Evolutionary conservation across 2,797 vertebrate genomes (phyloP).

Genomic region (Sarcoramphus papa): DNA sequence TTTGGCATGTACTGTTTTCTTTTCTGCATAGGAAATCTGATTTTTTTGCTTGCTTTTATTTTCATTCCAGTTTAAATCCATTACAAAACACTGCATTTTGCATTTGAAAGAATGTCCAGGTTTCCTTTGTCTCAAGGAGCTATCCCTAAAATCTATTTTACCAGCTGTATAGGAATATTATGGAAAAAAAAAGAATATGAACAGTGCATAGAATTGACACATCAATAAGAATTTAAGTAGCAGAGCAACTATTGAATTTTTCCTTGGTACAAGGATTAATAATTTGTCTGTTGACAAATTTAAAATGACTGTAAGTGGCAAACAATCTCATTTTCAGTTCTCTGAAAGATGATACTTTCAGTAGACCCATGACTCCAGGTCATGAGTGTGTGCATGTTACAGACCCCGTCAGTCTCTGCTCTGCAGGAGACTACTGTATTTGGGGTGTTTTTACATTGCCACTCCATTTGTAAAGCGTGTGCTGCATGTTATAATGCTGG

Average conservation of each 20-base stretch:
- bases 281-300: slow-evolving; percentile 17
- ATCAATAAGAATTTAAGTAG: slow-evolving; percentile 6
- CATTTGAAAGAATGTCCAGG: not conserved
- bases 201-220: not conserved
- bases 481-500: not conserved
- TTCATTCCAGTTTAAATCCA: not conserved
- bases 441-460: not conserved
- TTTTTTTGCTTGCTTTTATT: not conserved
- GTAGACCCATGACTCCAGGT: not conserved
- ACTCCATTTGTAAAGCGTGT: not conserved
- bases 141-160: not conserved
- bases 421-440: not conserved
- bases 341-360: not conserved
- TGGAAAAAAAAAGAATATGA: not conserved
- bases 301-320: not conserved
- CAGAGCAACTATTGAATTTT: not conserved
- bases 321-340: slow-evolving; percentile 1
- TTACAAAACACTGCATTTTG: not conserved
- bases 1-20: not conserved
- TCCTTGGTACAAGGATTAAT: not conserved
- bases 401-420: not conserved
- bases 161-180: not conserved
- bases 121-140: not conserved
- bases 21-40: not conserved
- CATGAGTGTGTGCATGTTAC: not conserved